Evolutionary conservation across 1,140 invertebrate species (phyloP).

Genomic region (Himalopsyche phryganea): DNA sequence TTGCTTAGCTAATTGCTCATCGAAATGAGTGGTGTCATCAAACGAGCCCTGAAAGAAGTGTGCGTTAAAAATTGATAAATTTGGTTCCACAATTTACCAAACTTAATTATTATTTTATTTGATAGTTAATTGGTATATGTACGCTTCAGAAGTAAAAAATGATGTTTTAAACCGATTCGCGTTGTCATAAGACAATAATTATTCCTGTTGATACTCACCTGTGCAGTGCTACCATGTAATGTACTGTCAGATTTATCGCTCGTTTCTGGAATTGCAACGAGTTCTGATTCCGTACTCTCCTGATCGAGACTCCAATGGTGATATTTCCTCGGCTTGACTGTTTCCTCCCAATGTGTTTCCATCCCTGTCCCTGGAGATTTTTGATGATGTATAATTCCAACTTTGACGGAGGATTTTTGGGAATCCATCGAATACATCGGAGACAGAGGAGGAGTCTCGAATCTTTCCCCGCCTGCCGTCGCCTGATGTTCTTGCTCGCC

Average conservation of each 20-base stretch:
- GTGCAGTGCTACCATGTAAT: slow-evolving; percentile 67
- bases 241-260: slow-evolving; percentile 82
- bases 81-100: no score
- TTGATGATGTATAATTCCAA: slow-evolving; percentile 35
- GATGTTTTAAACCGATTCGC: no score
- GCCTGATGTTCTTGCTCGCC: slow-evolving; percentile 57
- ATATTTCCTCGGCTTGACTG: slow-evolving; percentile 49
- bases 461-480: slow-evolving; percentile 36
- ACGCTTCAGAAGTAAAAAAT: no score
- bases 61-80: neutral
- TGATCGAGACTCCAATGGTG: slow-evolving; percentile 71
- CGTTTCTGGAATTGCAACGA: slow-evolving; percentile 80
- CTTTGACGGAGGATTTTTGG: slow-evolving; percentile 38
- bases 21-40: slow-evolving; percentile 60
- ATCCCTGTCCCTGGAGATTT: slow-evolving; percentile 55
- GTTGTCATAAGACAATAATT: no score
- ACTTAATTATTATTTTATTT: no score
- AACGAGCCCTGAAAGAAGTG: slow-evolving; percentile 55
- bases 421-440: slow-evolving; percentile 51
- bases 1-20: slow-evolving; percentile 46
- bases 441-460: slow-evolving; percentile 51
- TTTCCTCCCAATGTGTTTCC: slow-evolving; percentile 70
- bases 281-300: slow-evolving; percentile 80
- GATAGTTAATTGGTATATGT: no score
- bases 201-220: no score